Evolutionary conservation across 2,113 vertebrate genomes (phyloP).

Genomic region (Hippocampus mohnikei): DNA sequence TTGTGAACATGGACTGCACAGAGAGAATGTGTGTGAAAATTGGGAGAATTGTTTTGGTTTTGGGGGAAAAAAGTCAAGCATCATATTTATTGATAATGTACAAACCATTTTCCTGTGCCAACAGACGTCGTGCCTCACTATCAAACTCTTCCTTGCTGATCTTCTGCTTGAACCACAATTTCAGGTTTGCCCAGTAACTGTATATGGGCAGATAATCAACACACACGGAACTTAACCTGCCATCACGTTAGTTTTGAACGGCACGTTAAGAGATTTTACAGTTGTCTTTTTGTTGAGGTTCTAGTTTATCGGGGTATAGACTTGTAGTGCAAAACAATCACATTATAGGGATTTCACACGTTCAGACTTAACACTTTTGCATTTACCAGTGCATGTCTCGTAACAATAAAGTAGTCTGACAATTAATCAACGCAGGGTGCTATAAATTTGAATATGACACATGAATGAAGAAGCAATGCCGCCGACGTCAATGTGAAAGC

Average conservation of each 20-base stretch:
- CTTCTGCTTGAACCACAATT: constrained; percentile 98
- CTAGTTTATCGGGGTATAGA: too few relatives aligned
- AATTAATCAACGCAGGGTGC: not conserved
- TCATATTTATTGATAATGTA: not conserved
- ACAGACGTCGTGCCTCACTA: constrained; percentile 86
- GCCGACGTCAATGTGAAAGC: constrained; percentile 18
- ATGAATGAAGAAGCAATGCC: not conserved
- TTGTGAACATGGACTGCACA: constrained; percentile 91
- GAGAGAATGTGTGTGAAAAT: constrained; percentile 5
- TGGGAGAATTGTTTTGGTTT: not conserved
- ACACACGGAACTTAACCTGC: not conserved
- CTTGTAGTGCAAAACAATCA: not conserved
- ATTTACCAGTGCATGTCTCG: not conserved
- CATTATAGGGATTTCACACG: too few relatives aligned
- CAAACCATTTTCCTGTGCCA: constrained; percentile 91
- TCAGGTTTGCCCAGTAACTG: constrained; percentile 97
- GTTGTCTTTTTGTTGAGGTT: not conserved
- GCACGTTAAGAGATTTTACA: not conserved
- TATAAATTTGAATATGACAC: not conserved
- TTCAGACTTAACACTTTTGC: not conserved
- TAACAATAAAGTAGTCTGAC: not conserved
- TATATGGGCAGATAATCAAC: constrained; percentile 4
- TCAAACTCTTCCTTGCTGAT: constrained; percentile 99
- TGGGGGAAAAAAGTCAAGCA: not conserved
- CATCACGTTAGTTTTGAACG: not conserved